These are phyloP conservation scores for Hypotaenidia okinawae DNA, from an alignment of 2,797 vertebrate species.

Conservation along the genomic window DNA sequence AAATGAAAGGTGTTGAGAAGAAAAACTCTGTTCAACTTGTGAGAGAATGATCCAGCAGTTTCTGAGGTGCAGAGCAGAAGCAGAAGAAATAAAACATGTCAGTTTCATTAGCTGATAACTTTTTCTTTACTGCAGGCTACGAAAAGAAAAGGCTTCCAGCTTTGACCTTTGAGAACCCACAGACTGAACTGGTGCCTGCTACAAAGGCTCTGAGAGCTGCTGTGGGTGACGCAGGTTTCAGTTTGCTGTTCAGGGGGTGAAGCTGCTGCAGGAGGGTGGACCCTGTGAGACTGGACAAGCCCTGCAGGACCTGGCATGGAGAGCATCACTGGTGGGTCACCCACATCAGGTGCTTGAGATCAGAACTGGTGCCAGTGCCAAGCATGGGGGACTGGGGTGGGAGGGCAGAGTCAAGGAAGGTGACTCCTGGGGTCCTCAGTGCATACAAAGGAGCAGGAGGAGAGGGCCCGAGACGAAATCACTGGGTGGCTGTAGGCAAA, in stretches of 20 bases:
- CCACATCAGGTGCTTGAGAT: neutral
- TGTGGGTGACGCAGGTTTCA: neutral
- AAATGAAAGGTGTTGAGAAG: neutral
- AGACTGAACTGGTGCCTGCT: neutral
- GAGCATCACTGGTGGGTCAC: fast-evolving
- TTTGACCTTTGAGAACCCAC: neutral
- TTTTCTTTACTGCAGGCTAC: neutral
- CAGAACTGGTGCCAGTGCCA: neutral
- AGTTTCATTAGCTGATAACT: neutral
- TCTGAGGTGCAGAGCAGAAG: neutral
- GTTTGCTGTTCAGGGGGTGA: neutral
- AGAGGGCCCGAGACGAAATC: neutral
- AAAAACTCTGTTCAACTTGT: neutral
- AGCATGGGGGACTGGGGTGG: neutral
- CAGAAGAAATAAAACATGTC: neutral
- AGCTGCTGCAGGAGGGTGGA: neutral
- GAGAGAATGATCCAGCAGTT: neutral
- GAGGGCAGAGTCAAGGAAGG: neutral
- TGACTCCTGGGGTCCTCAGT: neutral
- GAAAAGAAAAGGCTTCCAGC: neutral
- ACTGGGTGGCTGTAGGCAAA: neutral
- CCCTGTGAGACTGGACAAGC: neutral
- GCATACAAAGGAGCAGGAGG: neutral
- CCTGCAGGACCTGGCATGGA: neutral
- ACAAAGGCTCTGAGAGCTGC: neutral